These are phyloP conservation scores for Lanius collurio DNA, from an alignment of 2,113 vertebrate genomes.

Conservation along the genomic window DNA sequence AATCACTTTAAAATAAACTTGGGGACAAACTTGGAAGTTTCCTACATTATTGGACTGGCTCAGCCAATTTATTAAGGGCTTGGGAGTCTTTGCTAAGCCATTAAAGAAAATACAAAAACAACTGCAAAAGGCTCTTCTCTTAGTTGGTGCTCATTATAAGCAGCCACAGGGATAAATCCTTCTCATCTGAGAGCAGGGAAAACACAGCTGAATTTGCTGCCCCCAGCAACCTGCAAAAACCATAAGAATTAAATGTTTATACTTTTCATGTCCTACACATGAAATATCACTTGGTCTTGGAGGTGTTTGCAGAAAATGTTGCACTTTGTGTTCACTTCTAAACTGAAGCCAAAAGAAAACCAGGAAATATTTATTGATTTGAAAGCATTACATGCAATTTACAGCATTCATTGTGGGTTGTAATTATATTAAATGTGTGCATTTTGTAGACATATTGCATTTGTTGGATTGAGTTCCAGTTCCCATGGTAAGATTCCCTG, in stretches of 20 bases:
- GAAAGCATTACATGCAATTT: not conserved
- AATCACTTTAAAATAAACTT: not conserved
- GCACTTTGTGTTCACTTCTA: not conserved
- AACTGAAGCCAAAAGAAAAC: not conserved
- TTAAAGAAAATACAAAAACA: not conserved
- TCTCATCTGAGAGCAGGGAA: slow-evolving; percentile 8
- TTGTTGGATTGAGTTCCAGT: not conserved
- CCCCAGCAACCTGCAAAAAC: not conserved
- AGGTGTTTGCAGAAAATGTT: not conserved
- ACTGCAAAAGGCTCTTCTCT: not conserved
- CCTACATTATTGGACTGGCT: not conserved
- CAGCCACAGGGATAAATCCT: not conserved
- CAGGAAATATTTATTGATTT: not conserved
- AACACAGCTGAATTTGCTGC: slow-evolving; percentile 9
- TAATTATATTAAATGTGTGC: not conserved
- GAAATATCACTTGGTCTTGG: not conserved
- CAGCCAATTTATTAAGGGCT: not conserved
- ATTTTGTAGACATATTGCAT: not conserved
- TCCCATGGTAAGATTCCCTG: not conserved
- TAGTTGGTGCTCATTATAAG: not conserved
- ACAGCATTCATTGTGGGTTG: not conserved
- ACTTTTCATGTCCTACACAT: not conserved
- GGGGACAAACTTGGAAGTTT: not conserved
- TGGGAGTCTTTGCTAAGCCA: not conserved
- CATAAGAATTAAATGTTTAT: slow-evolving; percentile 7